These are phyloP conservation scores for Meandrina meandrites DNA, from an alignment of 92 coral and sea anemone species.

Conservation along the genomic window DNA sequence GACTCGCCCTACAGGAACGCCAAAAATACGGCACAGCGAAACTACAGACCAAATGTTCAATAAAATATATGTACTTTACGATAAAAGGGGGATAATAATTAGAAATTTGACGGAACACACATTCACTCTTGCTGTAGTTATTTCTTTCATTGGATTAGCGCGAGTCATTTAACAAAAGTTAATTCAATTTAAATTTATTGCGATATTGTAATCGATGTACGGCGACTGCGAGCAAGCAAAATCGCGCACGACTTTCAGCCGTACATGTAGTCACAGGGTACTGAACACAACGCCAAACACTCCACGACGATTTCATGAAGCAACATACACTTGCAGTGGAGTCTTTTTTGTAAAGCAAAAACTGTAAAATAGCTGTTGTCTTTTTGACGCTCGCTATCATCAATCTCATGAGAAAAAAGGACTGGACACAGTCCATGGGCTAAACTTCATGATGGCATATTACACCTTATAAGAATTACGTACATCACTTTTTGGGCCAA, in stretches of 20 bases:
- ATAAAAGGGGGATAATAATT: neutral
- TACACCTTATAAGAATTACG: neutral
- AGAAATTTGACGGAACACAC: neutral
- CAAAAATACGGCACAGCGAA: neutral
- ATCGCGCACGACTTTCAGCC: neutral
- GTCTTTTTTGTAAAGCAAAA: neutral
- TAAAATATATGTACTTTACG: no score
- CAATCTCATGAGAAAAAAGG: neutral
- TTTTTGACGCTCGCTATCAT: neutral
- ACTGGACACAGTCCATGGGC: neutral
- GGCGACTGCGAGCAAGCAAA: neutral
- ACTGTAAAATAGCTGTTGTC: neutral
- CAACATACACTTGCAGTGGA: neutral
- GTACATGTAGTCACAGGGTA: neutral
- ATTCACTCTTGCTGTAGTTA: neutral
- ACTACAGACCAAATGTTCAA: neutral
- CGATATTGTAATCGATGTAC: neutral
- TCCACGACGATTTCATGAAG: neutral
- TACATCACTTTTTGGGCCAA: neutral
- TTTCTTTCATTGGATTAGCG: neutral
- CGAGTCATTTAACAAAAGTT: neutral
- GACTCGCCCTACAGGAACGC: neutral
- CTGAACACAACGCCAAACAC: neutral
- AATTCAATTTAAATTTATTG: neutral
- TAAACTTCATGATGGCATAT: neutral